Conservation (phyloP, 2,888 invertebrate species). For the Ecliptopera silaceata region DNA sequence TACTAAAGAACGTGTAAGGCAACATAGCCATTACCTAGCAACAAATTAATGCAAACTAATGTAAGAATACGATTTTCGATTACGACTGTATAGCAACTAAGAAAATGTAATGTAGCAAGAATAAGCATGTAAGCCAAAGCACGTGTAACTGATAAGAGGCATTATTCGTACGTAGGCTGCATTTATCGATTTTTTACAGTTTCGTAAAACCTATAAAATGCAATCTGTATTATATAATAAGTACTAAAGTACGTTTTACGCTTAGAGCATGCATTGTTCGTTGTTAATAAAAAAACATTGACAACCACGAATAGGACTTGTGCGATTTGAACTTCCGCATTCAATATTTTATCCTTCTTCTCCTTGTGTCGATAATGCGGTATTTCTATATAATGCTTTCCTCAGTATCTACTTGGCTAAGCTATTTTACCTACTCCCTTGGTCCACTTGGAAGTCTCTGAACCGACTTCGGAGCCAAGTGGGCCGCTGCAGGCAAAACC, state of each 20-base stretch:
- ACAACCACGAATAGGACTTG: too few species aligned
- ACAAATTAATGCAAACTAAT: not conserved
- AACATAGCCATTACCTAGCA: constrained; percentile 1
- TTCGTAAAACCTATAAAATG: constrained; percentile 53
- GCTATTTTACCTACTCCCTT: too few species aligned
- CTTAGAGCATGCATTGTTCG: constrained; percentile 26
- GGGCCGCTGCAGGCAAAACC: too few species aligned
- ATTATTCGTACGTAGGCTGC: constrained; percentile 48
- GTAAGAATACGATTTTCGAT: constrained; percentile 29
- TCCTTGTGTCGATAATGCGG: too few species aligned
- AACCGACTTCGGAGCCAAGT: too few species aligned
- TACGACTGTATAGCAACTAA: constrained; percentile 30
- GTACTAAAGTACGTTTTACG: constrained; percentile 2
- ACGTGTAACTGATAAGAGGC: constrained; percentile 67
- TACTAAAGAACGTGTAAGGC: too few species aligned
- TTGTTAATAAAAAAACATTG: constrained; percentile 11
- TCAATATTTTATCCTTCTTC: too few species aligned
- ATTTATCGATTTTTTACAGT: constrained; percentile 62
- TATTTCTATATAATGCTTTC: too few species aligned
- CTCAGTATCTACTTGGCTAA: too few species aligned
- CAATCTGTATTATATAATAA: constrained; percentile 59
- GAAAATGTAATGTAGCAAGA: constrained; percentile 37
- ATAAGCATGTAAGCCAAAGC: constrained; percentile 54
- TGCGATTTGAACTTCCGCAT: too few species aligned
- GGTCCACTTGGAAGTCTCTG: too few species aligned